These are phyloP conservation scores for Erithacus rubecula DNA, from an alignment of 2,797 vertebrate species.

Conservation along the genomic window DNA sequence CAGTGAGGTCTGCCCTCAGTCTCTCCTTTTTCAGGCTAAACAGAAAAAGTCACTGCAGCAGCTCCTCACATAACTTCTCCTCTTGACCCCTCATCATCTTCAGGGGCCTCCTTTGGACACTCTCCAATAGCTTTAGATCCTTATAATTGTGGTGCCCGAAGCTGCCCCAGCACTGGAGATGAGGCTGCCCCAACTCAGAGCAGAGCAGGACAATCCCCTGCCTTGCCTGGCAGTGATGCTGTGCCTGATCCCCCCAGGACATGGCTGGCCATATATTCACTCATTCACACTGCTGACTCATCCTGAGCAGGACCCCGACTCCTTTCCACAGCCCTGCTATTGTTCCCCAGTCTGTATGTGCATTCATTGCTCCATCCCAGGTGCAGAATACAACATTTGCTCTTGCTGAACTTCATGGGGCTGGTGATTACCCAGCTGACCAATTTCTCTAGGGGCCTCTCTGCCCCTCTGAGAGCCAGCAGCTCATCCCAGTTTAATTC, in stretches of 20 bases:
- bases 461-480: not conserved
- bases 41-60: not conserved
- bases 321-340: not conserved
- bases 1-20: too few species aligned
- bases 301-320: too few species aligned
- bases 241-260: fast-evolving
- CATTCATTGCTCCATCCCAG: not conserved
- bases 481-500: not conserved
- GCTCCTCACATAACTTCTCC: fast-evolving
- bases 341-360: too few species aligned
- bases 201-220: fast-evolving
- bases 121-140: too few species aligned
- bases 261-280: fast-evolving
- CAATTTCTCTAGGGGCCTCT: fast-evolving
- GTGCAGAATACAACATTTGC: too few species aligned
- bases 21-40: not conserved
- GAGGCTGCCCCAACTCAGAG: fast-evolving
- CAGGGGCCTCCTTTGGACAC: not conserved
- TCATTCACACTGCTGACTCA: not conserved
- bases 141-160: not conserved
- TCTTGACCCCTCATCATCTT: not conserved
- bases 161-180: fast-evolving
- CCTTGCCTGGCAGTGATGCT: fast-evolving
- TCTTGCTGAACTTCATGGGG: not conserved
- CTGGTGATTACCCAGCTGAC: not conserved